A percentile compares a stretch with the other conserved stretches of the same genome.
Conservation (phyloP, 2,113 vertebrate species). For the Myotis brandtii region DNA sequence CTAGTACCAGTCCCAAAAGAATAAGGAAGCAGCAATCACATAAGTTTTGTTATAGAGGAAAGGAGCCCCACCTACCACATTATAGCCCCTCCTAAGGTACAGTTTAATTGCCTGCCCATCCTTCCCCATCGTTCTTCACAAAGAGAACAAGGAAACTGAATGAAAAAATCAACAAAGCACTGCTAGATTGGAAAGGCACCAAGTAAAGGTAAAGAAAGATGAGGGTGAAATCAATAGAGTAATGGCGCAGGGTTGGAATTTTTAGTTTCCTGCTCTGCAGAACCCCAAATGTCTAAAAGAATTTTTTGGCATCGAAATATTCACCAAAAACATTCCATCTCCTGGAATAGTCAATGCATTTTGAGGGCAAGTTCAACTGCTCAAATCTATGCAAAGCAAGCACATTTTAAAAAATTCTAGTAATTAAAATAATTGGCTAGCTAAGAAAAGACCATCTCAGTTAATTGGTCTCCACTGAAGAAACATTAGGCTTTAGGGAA, state of each 20-base stretch:
- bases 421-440: constrained; percentile 81
- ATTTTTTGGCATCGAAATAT: not conserved
- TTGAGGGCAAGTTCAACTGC: constrained; percentile 44
- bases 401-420: constrained; percentile 64
- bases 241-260: not conserved
- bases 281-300: not conserved
- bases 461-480: constrained; percentile 81
- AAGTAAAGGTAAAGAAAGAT: not conserved
- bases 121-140: not conserved
- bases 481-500: constrained; percentile 72
- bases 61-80: not conserved
- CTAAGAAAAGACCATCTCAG: constrained; percentile 73
- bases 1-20: not conserved
- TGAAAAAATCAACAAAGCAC: not conserved
- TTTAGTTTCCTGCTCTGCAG: not conserved
- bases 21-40: not conserved
- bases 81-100: not conserved
- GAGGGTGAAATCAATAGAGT: not conserved
- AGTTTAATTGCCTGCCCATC: not conserved
- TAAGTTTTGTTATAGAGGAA: not conserved
- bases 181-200: not conserved
- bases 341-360: constrained; percentile 31
- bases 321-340: constrained; percentile 43
- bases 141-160: constrained; percentile 48
- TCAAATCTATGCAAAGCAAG: constrained; percentile 76